These are phyloP conservation scores for Pseudois nayaur DNA, from an alignment of 2,113 vertebrate species.

Conservation along the genomic window DNA sequence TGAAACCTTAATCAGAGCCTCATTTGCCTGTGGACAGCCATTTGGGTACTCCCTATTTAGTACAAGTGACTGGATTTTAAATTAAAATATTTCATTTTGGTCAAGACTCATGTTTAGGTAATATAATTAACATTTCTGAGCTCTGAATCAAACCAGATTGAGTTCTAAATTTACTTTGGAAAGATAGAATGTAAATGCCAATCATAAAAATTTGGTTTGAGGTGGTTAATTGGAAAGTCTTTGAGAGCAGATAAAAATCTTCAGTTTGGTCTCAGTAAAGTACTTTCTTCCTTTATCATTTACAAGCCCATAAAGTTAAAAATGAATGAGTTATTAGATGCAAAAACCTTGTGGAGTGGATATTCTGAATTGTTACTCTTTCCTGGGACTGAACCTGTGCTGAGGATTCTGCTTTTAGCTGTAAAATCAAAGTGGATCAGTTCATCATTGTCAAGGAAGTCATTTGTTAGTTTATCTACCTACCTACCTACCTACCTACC, in stretches of 20 bases:
- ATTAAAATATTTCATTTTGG: slow-evolving; percentile 45
- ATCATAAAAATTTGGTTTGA: slow-evolving; percentile 26
- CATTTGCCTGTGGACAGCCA: background rate
- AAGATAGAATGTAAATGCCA: slow-evolving; percentile 4
- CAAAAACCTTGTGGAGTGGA: background rate
- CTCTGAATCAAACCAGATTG: slow-evolving; percentile 35
- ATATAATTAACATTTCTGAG: slow-evolving; percentile 45
- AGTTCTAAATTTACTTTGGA: slow-evolving; percentile 40
- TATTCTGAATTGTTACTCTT: background rate
- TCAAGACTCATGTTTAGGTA: background rate
- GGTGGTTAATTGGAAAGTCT: slow-evolving; percentile 27
- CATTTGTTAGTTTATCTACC: background rate
- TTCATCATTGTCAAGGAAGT: background rate
- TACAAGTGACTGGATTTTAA: slow-evolving; percentile 36
- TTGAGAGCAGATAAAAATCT: slow-evolving; percentile 11
- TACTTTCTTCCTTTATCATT: slow-evolving; percentile 29
- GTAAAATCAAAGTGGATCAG: background rate
- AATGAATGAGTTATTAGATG: background rate
- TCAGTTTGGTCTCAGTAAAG: background rate
- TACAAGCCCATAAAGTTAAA: slow-evolving; percentile 5
- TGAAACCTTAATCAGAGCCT: background rate
- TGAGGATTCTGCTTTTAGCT: background rate
- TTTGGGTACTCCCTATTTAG: background rate
- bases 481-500: background rate
- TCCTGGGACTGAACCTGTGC: background rate